phyloP scores from a whole-genome alignment of 2,797 vertebrate genomes.

The Ctenopoma multispine region DNA sequence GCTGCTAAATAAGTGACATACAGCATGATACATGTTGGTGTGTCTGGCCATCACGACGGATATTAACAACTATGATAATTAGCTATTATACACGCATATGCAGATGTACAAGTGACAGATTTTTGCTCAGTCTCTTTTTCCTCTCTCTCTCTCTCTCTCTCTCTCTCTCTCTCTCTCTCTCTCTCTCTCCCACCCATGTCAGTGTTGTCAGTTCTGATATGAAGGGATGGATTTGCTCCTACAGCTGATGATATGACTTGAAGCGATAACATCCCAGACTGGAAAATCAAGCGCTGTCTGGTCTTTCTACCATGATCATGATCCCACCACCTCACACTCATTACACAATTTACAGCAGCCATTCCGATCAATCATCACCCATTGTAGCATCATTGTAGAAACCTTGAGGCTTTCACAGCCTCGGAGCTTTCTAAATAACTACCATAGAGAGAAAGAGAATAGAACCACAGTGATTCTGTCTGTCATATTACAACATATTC shows the following conservation, averaged over 20 bases:
- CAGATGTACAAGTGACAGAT: not conserved
- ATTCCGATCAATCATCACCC: conserved; percentile 64
- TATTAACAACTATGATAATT: conserved; percentile 27
- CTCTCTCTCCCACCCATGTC: conserved; percentile 4
- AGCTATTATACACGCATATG: not conserved
- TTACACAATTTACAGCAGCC: conserved; percentile 69
- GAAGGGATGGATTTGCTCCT: conserved; percentile 39
- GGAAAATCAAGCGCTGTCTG: conserved; percentile 62
- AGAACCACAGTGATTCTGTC: conserved; percentile 32
- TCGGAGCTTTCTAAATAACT: conserved; percentile 42
- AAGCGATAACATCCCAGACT: conserved; percentile 57
- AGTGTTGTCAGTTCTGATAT: conserved; percentile 29
- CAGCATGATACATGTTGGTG: not conserved
- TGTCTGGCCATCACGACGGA: conserved; percentile 19
- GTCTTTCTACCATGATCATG: conserved; percentile 62
- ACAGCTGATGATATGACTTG: conserved; percentile 56
- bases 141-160: not conserved
- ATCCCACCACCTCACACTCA: conserved; percentile 66
- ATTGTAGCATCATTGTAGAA: conserved; percentile 55
- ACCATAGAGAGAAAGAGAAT: conserved; percentile 18
- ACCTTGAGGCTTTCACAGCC: conserved; percentile 56
- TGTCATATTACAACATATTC: conserved; percentile 26
- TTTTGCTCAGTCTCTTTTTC: not conserved
- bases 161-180: not conserved
- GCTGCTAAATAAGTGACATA: not conserved